These are phyloP conservation scores for Amaurobius ferox DNA, from an alignment of 2,888 invertebrate species.

Conservation along the genomic window DNA sequence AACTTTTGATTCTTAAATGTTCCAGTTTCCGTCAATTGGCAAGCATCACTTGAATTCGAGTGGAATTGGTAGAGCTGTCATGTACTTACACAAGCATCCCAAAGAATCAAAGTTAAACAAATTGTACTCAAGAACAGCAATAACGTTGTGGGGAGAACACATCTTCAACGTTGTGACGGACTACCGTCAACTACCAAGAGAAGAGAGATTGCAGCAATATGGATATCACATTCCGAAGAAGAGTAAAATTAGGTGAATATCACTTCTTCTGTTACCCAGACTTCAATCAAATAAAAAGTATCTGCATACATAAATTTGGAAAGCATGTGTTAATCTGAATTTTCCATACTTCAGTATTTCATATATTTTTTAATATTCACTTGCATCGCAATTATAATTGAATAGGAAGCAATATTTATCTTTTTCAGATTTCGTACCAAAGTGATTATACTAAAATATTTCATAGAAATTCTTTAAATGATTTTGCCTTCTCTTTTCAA, in stretches of 20 bases:
- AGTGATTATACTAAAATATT: too few relatives aligned
- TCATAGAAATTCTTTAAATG: too few relatives aligned
- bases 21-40: slow-evolving; percentile 74
- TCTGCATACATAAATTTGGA: too few relatives aligned
- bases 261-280: too few relatives aligned
- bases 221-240: slow-evolving; percentile 87
- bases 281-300: too few relatives aligned
- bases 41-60: slow-evolving; percentile 73
- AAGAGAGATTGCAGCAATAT: slow-evolving; percentile 95
- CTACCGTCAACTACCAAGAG: slow-evolving; percentile 87
- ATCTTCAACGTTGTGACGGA: slow-evolving; percentile 97
- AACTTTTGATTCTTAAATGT: background rate
- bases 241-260: slow-evolving; percentile 77
- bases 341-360: too few relatives aligned
- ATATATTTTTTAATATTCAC: too few relatives aligned
- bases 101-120: slow-evolving; percentile 95
- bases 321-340: too few relatives aligned
- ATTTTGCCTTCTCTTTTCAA: too few relatives aligned
- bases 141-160: slow-evolving; percentile 98
- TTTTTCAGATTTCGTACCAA: too few relatives aligned
- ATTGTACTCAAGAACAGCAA: slow-evolving; percentile 91
- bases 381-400: too few relatives aligned
- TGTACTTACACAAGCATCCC: slow-evolving; percentile 99
- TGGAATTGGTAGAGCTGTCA: slow-evolving; percentile 85
- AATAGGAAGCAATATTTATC: too few relatives aligned